Evolutionary conservation across 2,888 invertebrate species (phyloP).

Genomic region (Junonia oenone): DNA sequence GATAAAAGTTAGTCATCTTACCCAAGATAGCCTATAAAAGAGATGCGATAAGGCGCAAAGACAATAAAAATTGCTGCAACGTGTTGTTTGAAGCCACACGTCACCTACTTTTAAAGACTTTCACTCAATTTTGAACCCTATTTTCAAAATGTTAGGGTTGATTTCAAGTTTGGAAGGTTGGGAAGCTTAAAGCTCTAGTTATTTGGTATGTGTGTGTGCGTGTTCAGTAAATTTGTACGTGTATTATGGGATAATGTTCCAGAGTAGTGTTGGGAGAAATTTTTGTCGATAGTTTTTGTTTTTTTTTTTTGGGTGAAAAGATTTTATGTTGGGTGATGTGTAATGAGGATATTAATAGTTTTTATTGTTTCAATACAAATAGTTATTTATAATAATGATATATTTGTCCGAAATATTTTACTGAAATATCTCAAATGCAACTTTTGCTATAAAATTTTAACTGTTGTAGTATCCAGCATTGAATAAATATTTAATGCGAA

Average conservation of each 20-base stretch:
- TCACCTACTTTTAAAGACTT: conserved; percentile 25
- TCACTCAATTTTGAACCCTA: conserved; percentile 14
- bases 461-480: too few species aligned
- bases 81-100: conserved; percentile 29
- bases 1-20: conserved; percentile 3
- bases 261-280: conserved; percentile 26
- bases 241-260: conserved; percentile 37
- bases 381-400: too few species aligned
- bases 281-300: conserved; percentile 18
- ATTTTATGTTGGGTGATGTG: too few species aligned
- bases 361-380: too few species aligned
- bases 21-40: conserved; percentile 13
- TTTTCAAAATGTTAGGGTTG: background rate
- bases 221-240: conserved; percentile 31
- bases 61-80: conserved; percentile 33
- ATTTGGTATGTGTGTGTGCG: conserved; percentile 26
- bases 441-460: too few species aligned
- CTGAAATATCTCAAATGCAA: too few species aligned
- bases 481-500: too few species aligned
- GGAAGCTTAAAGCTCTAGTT: conserved; percentile 37
- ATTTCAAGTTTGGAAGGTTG: background rate
- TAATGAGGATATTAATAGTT: too few species aligned
- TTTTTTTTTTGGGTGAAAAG: too few species aligned
- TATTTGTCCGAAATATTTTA: too few species aligned
- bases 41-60: conserved; percentile 24